Conservation (phyloP, 2,888 invertebrate genomes). For the Arctia plantaginis region DNA sequence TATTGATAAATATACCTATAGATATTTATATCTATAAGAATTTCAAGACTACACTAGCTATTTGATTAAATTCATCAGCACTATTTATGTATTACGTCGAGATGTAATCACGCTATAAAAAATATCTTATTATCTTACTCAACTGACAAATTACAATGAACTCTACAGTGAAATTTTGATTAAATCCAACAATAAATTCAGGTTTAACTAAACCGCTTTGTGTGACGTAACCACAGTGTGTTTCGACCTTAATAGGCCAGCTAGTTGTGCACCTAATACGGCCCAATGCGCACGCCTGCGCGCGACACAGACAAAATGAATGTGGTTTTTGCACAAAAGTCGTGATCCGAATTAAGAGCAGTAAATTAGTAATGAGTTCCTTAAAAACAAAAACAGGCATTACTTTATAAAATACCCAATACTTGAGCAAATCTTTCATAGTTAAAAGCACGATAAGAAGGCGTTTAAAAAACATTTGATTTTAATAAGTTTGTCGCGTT, state of each 20-base stretch:
- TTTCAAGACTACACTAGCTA: too few species aligned
- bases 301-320: constrained; percentile 47
- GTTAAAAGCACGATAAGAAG: too few species aligned
- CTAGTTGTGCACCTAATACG: constrained; percentile 40
- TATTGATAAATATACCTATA: too few species aligned
- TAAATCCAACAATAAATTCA: constrained; percentile 6
- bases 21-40: too few species aligned
- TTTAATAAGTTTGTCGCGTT: too few species aligned
- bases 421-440: not conserved
- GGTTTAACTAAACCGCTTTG: constrained; percentile 4
- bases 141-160: not conserved
- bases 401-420: not conserved
- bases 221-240: constrained; percentile 22
- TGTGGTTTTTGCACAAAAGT: constrained; percentile 49
- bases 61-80: too few species aligned
- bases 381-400: constrained; percentile 14
- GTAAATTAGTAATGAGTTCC: constrained; percentile 42
- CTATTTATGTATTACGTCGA: not conserved
- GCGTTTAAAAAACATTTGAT: too few species aligned
- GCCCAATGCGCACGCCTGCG: constrained; percentile 49
- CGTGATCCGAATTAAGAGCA: constrained; percentile 37
- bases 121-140: not conserved
- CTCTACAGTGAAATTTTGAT: not conserved
- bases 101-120: not conserved
- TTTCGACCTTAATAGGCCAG: constrained; percentile 41